Percentiles rank a stretch among this genome's conserved stretches.
Conservation (phyloP, 2,113 vertebrate genomes). For the Herpetotheres cachinnans region DNA sequence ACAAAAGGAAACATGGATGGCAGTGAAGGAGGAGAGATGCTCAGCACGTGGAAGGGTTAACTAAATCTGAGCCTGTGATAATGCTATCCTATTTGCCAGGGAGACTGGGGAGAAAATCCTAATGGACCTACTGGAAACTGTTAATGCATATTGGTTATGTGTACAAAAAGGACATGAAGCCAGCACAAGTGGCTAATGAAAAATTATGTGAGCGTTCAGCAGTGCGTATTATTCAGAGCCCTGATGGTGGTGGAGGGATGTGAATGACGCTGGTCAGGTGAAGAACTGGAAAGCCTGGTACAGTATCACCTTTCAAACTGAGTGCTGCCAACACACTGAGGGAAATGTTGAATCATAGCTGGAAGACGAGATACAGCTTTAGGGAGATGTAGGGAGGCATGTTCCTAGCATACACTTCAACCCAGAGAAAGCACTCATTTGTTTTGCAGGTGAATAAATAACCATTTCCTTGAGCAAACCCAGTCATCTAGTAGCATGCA, state of each 20-base stretch:
- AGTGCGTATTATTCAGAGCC: neutral
- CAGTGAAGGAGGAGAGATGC: neutral
- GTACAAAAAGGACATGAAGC: neutral
- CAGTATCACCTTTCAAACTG: constrained; percentile 30
- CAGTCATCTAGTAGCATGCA: neutral
- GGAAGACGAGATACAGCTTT: neutral
- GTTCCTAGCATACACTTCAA: neutral
- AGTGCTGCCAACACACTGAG: constrained; percentile 23
- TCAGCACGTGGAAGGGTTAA: constrained; percentile 33
- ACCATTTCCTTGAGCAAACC: neutral
- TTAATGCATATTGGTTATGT: constrained; percentile 28
- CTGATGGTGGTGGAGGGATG: neutral
- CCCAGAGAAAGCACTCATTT: neutral
- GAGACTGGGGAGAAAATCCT: constrained; percentile 39
- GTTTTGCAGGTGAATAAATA: constrained; percentile 43
- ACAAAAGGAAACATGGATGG: neutral
- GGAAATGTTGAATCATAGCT: neutral
- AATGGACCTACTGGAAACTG: constrained; percentile 41
- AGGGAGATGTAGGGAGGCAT: neutral
- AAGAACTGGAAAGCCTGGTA: neutral
- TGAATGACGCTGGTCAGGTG: neutral
- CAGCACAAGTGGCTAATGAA: constrained; percentile 40
- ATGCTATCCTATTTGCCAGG: neutral
- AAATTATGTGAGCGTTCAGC: constrained; percentile 16
- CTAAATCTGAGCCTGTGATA: neutral